Conservation (phyloP, 2,888 invertebrate species). For the Cotesia congregata region DNA sequence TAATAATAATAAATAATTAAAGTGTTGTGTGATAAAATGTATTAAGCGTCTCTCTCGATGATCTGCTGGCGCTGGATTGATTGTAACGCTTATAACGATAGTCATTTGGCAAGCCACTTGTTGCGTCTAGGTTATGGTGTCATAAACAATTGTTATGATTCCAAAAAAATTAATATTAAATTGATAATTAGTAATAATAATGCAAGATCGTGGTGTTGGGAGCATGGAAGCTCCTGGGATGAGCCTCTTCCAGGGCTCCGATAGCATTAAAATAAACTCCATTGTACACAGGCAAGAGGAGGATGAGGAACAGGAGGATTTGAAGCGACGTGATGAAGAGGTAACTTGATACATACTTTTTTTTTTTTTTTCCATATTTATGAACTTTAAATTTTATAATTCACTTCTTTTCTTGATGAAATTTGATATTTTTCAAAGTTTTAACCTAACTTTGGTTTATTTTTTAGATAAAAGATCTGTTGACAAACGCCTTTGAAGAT, state of each 20-base stretch:
- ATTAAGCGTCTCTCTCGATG: conserved; percentile 31
- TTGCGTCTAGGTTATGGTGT: conserved; percentile 67
- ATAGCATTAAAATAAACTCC: conserved; percentile 77
- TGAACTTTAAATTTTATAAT: background rate
- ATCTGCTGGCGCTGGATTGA: conserved; percentile 41
- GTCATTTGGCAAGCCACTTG: conserved; percentile 63
- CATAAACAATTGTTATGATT: conserved; percentile 67
- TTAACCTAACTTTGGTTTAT: background rate
- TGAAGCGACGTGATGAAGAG: conserved; percentile 78
- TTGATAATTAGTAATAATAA: conserved; percentile 45
- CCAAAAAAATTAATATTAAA: conserved; percentile 55
- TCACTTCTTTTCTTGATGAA: background rate
- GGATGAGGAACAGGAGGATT: conserved; percentile 81
- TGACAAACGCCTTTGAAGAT: conserved; percentile 80
- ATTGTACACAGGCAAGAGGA: conserved; percentile 77
- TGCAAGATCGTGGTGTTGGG: conserved; percentile 46
- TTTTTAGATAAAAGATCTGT: conserved; percentile 76
- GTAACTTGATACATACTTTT: conserved; percentile 64
- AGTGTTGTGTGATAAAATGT: conserved; percentile 4
- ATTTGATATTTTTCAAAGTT: background rate
- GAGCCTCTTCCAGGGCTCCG: conserved; percentile 80
- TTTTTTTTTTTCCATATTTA: background rate
- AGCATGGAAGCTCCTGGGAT: conserved; percentile 74
- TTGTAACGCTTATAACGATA: conserved; percentile 41
- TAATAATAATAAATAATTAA: conserved; percentile 24